A percentile compares a stretch with the other conserved stretches of the same genome.
Evolutionary conservation across 2,113 vertebrate genomes (phyloP).

Genomic region (Etia nguti): DNA sequence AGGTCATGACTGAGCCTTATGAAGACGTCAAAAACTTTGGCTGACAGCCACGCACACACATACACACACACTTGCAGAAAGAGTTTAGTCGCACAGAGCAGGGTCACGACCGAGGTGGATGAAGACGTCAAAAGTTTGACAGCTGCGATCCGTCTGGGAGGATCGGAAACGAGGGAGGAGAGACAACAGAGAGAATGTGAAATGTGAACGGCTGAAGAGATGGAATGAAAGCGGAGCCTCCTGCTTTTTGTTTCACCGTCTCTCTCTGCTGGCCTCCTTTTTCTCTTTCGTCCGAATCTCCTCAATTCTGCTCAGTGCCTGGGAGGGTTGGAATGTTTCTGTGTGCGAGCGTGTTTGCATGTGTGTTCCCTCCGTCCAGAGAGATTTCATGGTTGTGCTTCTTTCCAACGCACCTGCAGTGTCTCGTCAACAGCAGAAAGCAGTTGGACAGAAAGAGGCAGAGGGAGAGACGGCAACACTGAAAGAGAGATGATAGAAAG

Average conservation of each 20-base stretch:
- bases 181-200: slow-evolving; percentile 58
- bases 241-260: slow-evolving; percentile 43
- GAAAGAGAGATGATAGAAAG: slow-evolving; percentile 41
- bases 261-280: slow-evolving; percentile 8
- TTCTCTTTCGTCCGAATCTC: slow-evolving; percentile 8
- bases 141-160: slow-evolving; percentile 69
- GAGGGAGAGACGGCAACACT: not conserved
- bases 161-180: slow-evolving; percentile 49
- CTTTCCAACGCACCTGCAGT: slow-evolving; percentile 64
- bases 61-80: not conserved
- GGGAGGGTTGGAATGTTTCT: slow-evolving; percentile 50
- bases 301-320: slow-evolving; percentile 25
- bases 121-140: slow-evolving; percentile 79
- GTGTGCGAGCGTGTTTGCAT: not conserved
- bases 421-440: slow-evolving; percentile 44
- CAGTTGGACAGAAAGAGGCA: slow-evolving; percentile 24
- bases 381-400: slow-evolving; percentile 61
- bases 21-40: slow-evolving; percentile 71
- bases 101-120: slow-evolving; percentile 73
- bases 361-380: slow-evolving; percentile 32
- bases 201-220: slow-evolving; percentile 56
- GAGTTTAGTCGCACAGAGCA: slow-evolving; percentile 42
- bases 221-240: slow-evolving; percentile 51
- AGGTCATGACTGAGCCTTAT: slow-evolving; percentile 71
- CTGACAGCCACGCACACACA: slow-evolving; percentile 48